A percentile compares a stretch with the other conserved stretches of the same genome.
Conservation (phyloP, 1,140 invertebrate genomes). For the Epicauta chinensis region DNA sequence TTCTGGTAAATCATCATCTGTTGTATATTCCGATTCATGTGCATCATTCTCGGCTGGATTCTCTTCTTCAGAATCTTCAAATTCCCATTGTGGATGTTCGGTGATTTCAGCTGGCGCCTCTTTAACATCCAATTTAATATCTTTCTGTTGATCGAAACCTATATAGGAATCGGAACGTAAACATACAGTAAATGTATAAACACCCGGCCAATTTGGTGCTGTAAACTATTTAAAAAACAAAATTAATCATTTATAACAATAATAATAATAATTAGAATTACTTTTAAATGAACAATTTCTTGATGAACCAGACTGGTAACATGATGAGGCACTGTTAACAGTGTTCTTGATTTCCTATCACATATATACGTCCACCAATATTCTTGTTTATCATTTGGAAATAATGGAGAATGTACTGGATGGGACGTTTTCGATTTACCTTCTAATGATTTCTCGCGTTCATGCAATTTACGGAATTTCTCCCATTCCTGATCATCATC, state of each 20-base stretch:
- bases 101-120: conserved; percentile 84
- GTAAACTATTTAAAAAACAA: conserved; percentile 59
- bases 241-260: conserved; percentile 2
- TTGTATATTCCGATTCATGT: conserved; percentile 64
- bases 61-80: conserved; percentile 88
- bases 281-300: conserved; percentile 84
- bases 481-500: conserved; percentile 43
- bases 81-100: conserved; percentile 94
- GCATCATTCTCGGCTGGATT: conserved; percentile 62
- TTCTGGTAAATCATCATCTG: conserved; percentile 57
- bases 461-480: conserved; percentile 65
- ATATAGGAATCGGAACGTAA: conserved; percentile 89
- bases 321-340: conserved; percentile 87
- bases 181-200: conserved; percentile 92
- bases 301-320: conserved; percentile 75
- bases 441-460: conserved; percentile 82
- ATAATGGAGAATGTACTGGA: conserved; percentile 89
- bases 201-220: conserved; percentile 85
- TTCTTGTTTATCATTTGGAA: conserved; percentile 95
- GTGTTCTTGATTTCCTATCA: conserved; percentile 83
- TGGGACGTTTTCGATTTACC: conserved; percentile 92
- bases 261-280: conserved; percentile 17
- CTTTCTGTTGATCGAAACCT: conserved; percentile 83
- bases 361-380: conserved; percentile 99
- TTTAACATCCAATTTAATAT: conserved; percentile 94